Conservation (phyloP, 2,113 vertebrate genomes). For the Synchiropus splendidus region DNA sequence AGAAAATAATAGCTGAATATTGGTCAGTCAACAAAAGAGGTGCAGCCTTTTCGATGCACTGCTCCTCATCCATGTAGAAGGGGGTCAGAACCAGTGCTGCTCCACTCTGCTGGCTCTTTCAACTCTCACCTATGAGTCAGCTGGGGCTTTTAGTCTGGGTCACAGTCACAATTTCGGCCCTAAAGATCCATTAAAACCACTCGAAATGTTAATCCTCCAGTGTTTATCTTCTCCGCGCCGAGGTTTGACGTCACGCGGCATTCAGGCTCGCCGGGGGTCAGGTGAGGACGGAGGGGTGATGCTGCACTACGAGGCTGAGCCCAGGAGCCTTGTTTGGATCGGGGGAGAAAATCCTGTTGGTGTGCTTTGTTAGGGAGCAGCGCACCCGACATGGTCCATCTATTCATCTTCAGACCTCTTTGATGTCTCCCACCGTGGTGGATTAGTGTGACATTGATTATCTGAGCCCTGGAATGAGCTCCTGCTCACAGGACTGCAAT, state of each 20-base stretch:
- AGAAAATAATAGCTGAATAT: too few relatives aligned
- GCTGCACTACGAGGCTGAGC: conserved; percentile 9
- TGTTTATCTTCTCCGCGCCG: too few relatives aligned
- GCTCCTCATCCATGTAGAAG: too few relatives aligned
- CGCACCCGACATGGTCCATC: conserved; percentile 13
- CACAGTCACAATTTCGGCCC: too few relatives aligned
- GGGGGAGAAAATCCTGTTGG: background rate
- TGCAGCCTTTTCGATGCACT: too few relatives aligned
- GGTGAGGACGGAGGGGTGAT: conserved; percentile 6
- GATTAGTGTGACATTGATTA: conserved; percentile 21
- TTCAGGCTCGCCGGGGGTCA: background rate
- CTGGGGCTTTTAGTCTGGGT: too few relatives aligned
- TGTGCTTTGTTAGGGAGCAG: conserved; percentile 13
- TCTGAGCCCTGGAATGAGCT: conserved; percentile 3
- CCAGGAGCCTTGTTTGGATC: conserved; percentile 10
- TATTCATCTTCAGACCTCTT: conserved; percentile 13
- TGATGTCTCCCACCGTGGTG: conserved; percentile 23
- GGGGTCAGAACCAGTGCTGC: too few relatives aligned
- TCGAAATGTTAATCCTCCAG: too few relatives aligned
- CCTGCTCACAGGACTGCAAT: conserved; percentile 28
- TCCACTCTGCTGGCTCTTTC: too few relatives aligned
- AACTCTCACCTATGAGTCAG: too few relatives aligned
- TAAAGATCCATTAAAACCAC: too few relatives aligned
- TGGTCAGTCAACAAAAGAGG: too few relatives aligned
- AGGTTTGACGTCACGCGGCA: conserved; percentile 3